Evolutionary conservation across 2,113 vertebrate genomes (phyloP), one percentile per base, ranked within the genome.

Genomic region (Ranitomeya imitator): DNA sequence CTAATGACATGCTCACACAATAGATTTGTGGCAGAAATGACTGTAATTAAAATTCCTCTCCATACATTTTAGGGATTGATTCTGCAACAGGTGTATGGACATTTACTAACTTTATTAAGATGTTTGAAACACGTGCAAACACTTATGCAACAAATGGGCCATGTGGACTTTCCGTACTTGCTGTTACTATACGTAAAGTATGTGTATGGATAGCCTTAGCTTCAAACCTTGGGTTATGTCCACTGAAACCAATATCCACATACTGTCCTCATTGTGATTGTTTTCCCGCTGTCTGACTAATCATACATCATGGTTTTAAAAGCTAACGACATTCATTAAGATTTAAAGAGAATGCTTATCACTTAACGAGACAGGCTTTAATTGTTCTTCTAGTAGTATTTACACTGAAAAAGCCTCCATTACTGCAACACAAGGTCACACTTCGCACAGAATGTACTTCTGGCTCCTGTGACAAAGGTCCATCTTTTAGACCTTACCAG

Each of bases 301-400:
- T 88, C 87, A 84, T 84, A 78, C 81, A 88, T 88, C 87, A 88
- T 84, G 59, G 45, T 57, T 88, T 88, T 84, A 84, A 88, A 73
- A 84, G 87, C 81, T 84, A 84, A 88, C 11, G 73, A 88, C 87
- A 88, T 78, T 88, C 73, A 88, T 88, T 88, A 79, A 84, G 87
- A 57, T 88, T 88, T 88, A 78, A 84, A 84, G 87, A 84, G 45
- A 78, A 23, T 88, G 59, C 59, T 88, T 88, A 88, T 88, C 61
- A 84, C 71, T 88, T 84, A 88, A 77, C 45, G 14, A 88, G 87
- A 84, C 73, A 67, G 31, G 19, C 37, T 84, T 55, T 84, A 88
- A 88, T 88, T 88, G 87, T 78, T 65, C 73, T 60, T 84, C 23
- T 23, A 83, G 71, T 60, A 88, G 80, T 84, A 88, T 78, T 88